phyloP scores from a whole-genome alignment of 1,140 invertebrate genomes.

The Cheumatopsyche charites region DNA sequence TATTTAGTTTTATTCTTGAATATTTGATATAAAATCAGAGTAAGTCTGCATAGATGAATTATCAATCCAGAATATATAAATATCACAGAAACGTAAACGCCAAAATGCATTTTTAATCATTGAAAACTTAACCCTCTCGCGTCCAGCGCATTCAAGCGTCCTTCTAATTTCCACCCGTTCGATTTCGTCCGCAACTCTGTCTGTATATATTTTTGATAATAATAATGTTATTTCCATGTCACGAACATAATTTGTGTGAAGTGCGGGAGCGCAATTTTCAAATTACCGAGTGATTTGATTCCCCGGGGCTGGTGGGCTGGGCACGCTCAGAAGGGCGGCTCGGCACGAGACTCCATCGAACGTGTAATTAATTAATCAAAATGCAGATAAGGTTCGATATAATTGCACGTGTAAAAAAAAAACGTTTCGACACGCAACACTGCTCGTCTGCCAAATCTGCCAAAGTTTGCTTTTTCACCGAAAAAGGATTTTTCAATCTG shows the following conservation, averaged over 20 bases:
- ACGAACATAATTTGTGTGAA: constrained; percentile 39
- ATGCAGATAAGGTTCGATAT: constrained; percentile 40
- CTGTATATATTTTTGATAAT: too few species aligned
- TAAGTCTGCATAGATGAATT: too few species aligned
- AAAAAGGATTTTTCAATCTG: too few species aligned
- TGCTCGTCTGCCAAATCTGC: background rate
- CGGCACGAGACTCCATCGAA: constrained; percentile 46
- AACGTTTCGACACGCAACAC: background rate
- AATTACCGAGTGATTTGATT: constrained; percentile 49
- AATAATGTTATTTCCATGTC: constrained; percentile 39
- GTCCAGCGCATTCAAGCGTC: too few species aligned
- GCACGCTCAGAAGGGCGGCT: constrained; percentile 37
- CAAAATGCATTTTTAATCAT: too few species aligned
- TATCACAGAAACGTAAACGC: too few species aligned
- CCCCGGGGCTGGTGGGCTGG: constrained; percentile 39
- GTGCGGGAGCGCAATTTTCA: constrained; percentile 39
- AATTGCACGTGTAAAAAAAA: constrained; percentile 40
- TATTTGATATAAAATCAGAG: too few species aligned
- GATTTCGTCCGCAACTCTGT: too few species aligned
- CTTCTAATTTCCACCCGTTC: too few species aligned
- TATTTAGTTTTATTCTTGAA: too few species aligned
- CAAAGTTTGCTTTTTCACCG: background rate
- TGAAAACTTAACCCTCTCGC: too few species aligned
- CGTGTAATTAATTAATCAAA: constrained; percentile 49
- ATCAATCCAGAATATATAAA: too few species aligned